These are phyloP conservation scores for Myzus persicae DNA, from an alignment of 1,140 invertebrate species.

Conservation along the genomic window DNA sequence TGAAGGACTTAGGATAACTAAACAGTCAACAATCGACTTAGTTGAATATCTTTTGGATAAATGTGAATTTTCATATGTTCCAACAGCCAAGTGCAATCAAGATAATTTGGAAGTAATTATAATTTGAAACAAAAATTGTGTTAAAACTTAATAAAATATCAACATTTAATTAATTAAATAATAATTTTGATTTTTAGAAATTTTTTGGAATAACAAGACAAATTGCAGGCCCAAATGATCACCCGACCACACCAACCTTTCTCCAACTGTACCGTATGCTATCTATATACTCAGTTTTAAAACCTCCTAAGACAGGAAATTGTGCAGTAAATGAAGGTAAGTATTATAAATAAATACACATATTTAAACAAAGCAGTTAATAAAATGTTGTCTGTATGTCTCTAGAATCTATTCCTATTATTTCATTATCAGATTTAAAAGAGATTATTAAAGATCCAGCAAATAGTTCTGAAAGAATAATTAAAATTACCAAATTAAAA, in stretches of 20 bases:
- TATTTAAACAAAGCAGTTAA: too few relatives aligned
- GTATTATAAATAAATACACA: neutral
- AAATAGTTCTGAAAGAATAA: too few relatives aligned
- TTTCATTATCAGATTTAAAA: too few relatives aligned
- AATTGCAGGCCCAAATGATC: conserved; percentile 4
- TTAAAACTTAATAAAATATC: neutral
- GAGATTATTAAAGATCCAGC: too few relatives aligned
- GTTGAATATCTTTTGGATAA: neutral
- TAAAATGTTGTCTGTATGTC: neutral
- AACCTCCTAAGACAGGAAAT: neutral
- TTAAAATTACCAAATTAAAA: too few relatives aligned
- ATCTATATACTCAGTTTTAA: neutral
- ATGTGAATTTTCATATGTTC: neutral
- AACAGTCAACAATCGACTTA: neutral
- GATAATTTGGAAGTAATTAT: neutral
- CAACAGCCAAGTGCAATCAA: conserved; percentile 16
- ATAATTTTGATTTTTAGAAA: neutral
- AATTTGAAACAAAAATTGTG: conserved; percentile 5
- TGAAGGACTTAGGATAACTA: neutral
- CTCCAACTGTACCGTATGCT: neutral
- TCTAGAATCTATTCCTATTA: neutral
- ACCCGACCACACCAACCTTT: neutral
- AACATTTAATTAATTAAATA: too few relatives aligned
- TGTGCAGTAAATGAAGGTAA: neutral
- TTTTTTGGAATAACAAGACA: conserved; percentile 15